Percentiles rank a stretch among this genome's conserved stretches.
Evolutionary conservation across 2,113 vertebrate species (phyloP).

Genomic region (Ellobius talpinus): DNA sequence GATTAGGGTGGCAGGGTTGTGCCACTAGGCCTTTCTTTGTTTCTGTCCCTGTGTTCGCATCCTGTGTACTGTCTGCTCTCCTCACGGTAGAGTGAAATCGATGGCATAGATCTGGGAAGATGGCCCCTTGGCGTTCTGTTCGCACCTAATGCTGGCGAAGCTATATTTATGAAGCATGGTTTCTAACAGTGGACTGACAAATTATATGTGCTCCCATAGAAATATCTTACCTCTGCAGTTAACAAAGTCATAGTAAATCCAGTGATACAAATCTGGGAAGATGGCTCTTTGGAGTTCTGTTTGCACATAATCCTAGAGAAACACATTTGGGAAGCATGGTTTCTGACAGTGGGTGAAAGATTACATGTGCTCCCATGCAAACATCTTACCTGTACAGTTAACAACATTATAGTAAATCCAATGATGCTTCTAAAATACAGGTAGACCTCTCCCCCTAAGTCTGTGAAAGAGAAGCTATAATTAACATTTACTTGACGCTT

Average conservation of each 20-base stretch:
- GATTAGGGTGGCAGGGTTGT: not conserved
- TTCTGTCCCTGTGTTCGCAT: not conserved
- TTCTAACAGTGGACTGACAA: not conserved
- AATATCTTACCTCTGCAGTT: slow-evolving; percentile 10
- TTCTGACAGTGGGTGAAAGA: not conserved
- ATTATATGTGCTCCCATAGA: slow-evolving; percentile 39
- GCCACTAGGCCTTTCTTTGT: not conserved
- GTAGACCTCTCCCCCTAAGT: slow-evolving; percentile 5
- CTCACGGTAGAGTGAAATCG: not conserved
- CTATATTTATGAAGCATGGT: not conserved
- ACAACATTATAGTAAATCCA: slow-evolving; percentile 36
- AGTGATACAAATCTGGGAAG: not conserved
- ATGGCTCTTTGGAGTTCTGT: not conserved
- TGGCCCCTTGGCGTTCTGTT: not conserved
- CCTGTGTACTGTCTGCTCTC: not conserved
- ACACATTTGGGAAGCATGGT: not conserved
- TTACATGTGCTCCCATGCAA: slow-evolving; percentile 40
- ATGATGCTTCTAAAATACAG: slow-evolving; percentile 10
- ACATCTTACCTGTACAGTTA: not conserved
- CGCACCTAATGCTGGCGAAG: not conserved
- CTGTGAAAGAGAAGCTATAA: slow-evolving; percentile 46
- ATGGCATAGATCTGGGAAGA: not conserved
- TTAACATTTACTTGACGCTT: slow-evolving; percentile 61
- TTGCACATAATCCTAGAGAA: slow-evolving; percentile 9
- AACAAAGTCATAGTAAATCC: slow-evolving; percentile 35